These are phyloP conservation scores for Phyllostomus hastatus DNA, from an alignment of 2,113 vertebrate genomes.

Conservation along the genomic window DNA sequence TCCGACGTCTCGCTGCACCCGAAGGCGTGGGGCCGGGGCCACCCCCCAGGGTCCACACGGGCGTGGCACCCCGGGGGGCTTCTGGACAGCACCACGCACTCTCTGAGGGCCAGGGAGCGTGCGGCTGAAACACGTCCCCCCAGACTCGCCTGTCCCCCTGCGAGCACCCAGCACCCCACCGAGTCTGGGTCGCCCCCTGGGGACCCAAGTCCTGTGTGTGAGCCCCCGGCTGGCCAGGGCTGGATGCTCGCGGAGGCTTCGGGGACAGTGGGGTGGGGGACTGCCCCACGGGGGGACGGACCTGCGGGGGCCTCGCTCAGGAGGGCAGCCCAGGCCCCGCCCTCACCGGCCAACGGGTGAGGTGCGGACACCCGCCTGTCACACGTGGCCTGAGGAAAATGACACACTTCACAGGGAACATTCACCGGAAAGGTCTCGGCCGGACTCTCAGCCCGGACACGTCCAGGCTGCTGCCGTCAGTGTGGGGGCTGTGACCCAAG, in stretches of 20 bases:
- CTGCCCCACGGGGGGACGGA: neutral
- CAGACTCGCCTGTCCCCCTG: neutral
- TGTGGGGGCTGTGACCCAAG: neutral
- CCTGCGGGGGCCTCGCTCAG: neutral
- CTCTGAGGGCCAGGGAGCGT: accelerated
- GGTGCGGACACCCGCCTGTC: accelerated
- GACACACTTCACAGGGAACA: neutral
- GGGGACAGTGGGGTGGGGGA: neutral
- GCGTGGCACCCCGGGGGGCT: neutral
- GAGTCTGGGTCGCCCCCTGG: neutral
- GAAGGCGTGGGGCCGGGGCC: neutral
- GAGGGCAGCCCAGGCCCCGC: accelerated
- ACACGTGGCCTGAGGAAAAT: accelerated
- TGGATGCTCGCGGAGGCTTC: accelerated
- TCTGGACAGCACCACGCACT: accelerated
- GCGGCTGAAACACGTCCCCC: neutral
- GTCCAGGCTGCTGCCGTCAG: accelerated
- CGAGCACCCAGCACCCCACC: neutral
- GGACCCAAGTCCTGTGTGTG: neutral
- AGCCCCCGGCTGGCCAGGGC: neutral
- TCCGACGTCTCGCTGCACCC: accelerated
- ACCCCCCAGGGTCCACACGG: neutral
- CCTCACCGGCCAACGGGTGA: accelerated
- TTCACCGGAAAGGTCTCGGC: no score
- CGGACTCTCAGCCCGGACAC: neutral